Base-by-base conservation (phyloP, 1,140 invertebrate species). In the Drosophila lowei region DNA sequence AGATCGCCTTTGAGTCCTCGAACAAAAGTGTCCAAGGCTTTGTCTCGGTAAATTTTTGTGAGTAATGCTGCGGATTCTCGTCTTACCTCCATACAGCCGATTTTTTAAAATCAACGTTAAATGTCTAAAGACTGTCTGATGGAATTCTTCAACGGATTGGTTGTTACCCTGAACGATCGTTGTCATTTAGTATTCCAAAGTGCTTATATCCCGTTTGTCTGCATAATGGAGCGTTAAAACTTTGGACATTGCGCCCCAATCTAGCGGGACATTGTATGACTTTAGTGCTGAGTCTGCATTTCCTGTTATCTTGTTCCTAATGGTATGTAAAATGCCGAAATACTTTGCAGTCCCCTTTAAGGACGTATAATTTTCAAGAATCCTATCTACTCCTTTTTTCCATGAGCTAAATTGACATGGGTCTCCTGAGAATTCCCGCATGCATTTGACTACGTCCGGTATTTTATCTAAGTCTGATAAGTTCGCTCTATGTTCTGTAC, bases 121-220 rank as follows among this genome's bases (percentile, higher is more conserved):
- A 18, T 18, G 18, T 18, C 18, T 18, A 2, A 18, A 18, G 18
- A 18, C 18, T 18, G 18, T 18, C 18, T 18, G 18, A 66, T 80
- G 25, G 23, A 77, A 77, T 13, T 68, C 38, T 34, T 81, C 56
- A 0, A 65, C 54, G 1, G 57, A n/a, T 9, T 72, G 62, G 5
- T 74, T 46, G 28, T 6, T 13, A 13, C 34, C 47, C 21, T 75
- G 59, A 0, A 50, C 23, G 11, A 67, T 34, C 0, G 50, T 42
- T 2, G 52, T 71, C 66, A 77, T 65, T 47, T 68, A 67, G n/a
- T 77, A 77, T 34, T 81, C 67, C 3, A 75, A 9, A 2, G 62
- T 78, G 0, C 46, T 30, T 7, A 72, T 5, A 16, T 75, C 66
- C 0, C 58, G 21, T 53, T 75, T 75, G 18, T 72, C 72, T 8